phyloP scores from a whole-genome alignment of 2,797 vertebrate genomes.

The Melanotaenia pygmaea region DNA sequence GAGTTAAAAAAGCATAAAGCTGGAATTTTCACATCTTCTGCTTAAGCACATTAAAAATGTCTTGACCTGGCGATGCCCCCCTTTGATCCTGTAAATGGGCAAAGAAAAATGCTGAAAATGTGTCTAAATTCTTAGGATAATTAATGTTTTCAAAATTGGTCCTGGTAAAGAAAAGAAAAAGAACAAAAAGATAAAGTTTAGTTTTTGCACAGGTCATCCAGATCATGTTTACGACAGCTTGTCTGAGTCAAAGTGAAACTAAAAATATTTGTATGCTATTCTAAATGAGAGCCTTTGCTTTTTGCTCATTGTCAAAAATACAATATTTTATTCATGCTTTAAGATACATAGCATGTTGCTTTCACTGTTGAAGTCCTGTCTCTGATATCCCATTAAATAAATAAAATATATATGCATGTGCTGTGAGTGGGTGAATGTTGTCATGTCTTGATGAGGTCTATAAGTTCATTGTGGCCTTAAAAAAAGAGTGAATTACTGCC shows the following conservation, averaged over 20 bases:
- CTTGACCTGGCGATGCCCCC: slow-evolving; percentile 9
- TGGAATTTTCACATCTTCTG: slow-evolving; percentile 17
- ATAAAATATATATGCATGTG: slow-evolving; percentile 41
- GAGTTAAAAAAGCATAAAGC: slow-evolving; percentile 21
- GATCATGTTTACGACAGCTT: slow-evolving; percentile 13
- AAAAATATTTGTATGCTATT: slow-evolving; percentile 44
- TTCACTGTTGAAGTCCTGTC: slow-evolving; percentile 30
- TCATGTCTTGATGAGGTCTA: neutral
- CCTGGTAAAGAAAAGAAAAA: neutral
- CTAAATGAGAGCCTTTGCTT: slow-evolving; percentile 28
- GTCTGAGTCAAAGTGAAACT: slow-evolving; percentile 21
- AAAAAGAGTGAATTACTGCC: slow-evolving; percentile 5
- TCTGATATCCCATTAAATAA: slow-evolving; percentile 56
- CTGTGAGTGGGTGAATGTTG: neutral
- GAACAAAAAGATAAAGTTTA: neutral
- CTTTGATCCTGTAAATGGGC: neutral
- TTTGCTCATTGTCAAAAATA: slow-evolving; percentile 40
- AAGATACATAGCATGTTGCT: slow-evolving; percentile 31
- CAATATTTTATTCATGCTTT: slow-evolving; percentile 61
- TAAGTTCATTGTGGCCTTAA: slow-evolving; percentile 12
- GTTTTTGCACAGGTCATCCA: neutral
- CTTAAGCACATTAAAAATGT: slow-evolving; percentile 28
- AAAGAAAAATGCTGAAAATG: slow-evolving; percentile 5
- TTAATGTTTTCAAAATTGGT: neutral
- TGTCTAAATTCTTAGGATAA: neutral